Conservation (phyloP, 2,797 vertebrate genomes). For the Gymnodraco acuticeps region DNA sequence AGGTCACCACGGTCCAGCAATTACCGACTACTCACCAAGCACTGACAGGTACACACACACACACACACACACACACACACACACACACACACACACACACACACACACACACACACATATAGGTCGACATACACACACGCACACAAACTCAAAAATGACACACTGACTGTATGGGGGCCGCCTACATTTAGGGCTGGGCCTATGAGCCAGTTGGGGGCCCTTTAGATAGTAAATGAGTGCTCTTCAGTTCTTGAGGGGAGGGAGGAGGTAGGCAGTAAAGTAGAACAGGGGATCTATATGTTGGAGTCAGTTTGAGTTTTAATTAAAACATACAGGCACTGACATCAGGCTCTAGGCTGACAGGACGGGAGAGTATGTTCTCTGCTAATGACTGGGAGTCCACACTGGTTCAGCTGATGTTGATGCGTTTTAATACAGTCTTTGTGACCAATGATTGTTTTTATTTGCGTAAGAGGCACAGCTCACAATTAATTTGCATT, state of each 20-base stretch:
- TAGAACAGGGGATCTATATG: slow-evolving; percentile 7
- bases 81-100: slow-evolving; percentile 6
- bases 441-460: slow-evolving; percentile 66
- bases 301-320: slow-evolving; percentile 33
- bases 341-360: slow-evolving; percentile 3
- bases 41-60: slow-evolving; percentile 67
- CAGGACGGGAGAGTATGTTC: slow-evolving; percentile 1
- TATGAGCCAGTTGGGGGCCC: slow-evolving; percentile 12
- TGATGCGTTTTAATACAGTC: slow-evolving; percentile 61
- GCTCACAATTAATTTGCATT: slow-evolving; percentile 71
- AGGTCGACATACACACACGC: slow-evolving; percentile 12
- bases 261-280: slow-evolving; percentile 10
- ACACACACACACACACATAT: neutral
- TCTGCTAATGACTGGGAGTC: slow-evolving; percentile 31
- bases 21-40: slow-evolving; percentile 66
- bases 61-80: slow-evolving; percentile 21
- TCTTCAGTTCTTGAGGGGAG: slow-evolving; percentile 28
- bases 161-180: slow-evolving; percentile 12
- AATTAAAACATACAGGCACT: slow-evolving; percentile 27
- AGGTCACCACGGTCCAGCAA: slow-evolving; percentile 73
- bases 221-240: slow-evolving; percentile 43
- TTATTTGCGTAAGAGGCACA: slow-evolving; percentile 62
- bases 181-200: slow-evolving; percentile 11
- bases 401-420: slow-evolving; percentile 37
- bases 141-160: neutral